Evolutionary conservation across 2,113 vertebrate species (phyloP), one percentile per base, ranked within the genome.

Genomic region (Notarius quadriscutis): DNA sequence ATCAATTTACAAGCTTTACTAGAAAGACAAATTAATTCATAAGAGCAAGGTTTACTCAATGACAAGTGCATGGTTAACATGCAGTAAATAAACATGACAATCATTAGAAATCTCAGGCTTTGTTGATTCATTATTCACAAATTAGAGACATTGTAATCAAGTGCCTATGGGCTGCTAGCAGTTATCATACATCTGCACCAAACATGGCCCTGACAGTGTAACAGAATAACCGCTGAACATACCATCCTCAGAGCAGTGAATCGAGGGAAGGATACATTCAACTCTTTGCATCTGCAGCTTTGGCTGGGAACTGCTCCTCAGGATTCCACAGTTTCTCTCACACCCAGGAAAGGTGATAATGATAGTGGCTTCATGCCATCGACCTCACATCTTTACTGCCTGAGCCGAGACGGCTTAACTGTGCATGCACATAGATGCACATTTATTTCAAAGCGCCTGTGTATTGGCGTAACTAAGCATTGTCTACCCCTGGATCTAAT

Each of bases 391-490:
- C 72, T 85, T 89, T 89, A 88, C 91, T 22, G 1, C 22, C 74
- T 91, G 81, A 88, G 90, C 50, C 90, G 87, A 91, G 92, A 92
- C 93, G 88, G 83, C 80, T 86, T 87, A 84, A 51, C 86, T 79
- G 89, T 89, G 14, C 55, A 77, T 25, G 78, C 81, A 84, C 5
- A 92, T 91, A 92, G 85, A 48, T 34, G n/a, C 67, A 87, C n/a
- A 30, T 22, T 34, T 41, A 55, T 53, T 57, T 72, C 53, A 27
- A 83, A 25, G 22, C 41, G 53, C 63, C 14, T 53, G 60, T 67
- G n/a, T 20, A 53, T 34, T 84, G 22, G 27, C 11, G 48, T 84
- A 71, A 84, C 25, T 55, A 84, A 69, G 34, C 34, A 55, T 55
- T 67, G 34, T 83, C 27, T 81, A 81, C 17, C n/a, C 12, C 8